Evolutionary conservation across 2,113 vertebrate genomes (phyloP).

Genomic region (Albula glossodonta): DNA sequence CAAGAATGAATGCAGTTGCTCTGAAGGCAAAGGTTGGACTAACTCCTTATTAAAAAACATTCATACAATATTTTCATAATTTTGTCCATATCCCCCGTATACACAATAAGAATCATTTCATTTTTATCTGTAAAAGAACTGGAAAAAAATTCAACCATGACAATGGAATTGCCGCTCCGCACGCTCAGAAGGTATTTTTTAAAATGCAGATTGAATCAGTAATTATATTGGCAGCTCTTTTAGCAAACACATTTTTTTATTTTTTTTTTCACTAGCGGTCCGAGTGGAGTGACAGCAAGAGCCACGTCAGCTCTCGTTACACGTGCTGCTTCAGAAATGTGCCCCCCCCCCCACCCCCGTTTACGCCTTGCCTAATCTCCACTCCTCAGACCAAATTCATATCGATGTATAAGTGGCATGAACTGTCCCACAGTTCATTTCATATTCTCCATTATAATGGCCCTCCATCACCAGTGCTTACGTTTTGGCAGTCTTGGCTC

Average conservation of each 20-base stretch:
- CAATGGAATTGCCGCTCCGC: background rate
- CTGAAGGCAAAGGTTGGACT: no score
- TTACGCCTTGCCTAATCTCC: background rate
- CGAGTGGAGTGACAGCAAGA: background rate
- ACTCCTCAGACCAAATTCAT: background rate
- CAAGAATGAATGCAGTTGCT: no score
- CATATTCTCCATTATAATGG: conserved; percentile 4
- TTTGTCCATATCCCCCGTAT: no score
- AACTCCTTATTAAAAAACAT: no score
- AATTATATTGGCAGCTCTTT: background rate
- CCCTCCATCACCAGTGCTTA: background rate
- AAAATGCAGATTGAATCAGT: background rate
- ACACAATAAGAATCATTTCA: no score
- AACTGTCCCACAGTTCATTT: background rate
- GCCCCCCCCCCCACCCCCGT: background rate
- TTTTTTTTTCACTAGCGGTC: background rate
- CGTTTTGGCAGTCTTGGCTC: background rate
- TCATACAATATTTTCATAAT: no score
- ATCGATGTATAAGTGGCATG: conserved; percentile 1
- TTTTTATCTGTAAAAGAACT: background rate
- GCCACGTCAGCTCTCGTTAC: background rate
- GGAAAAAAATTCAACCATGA: background rate
- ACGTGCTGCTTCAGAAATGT: background rate
- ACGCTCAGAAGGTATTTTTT: background rate
- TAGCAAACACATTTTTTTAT: background rate